Evolutionary conservation across 2,888 invertebrate genomes (phyloP).

Genomic region (Scrobipalpa atriplicella): DNA sequence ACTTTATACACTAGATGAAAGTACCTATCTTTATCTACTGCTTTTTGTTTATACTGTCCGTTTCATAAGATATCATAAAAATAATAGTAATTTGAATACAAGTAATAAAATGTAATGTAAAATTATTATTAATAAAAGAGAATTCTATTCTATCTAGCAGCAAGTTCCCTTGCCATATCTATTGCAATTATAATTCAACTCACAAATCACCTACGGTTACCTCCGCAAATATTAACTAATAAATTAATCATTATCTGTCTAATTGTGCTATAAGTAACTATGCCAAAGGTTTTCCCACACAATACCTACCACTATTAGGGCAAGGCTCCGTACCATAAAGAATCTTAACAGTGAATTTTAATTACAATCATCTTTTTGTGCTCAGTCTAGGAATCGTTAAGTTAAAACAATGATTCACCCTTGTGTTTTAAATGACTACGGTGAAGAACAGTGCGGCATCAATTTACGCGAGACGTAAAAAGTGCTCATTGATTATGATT

Average conservation of each 20-base stretch:
- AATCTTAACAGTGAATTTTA: slow-evolving; percentile 33
- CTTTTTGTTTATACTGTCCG: too few relatives aligned
- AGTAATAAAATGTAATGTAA: too few relatives aligned
- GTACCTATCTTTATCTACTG: too few relatives aligned
- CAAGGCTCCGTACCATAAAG: slow-evolving; percentile 37
- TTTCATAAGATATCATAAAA: too few relatives aligned
- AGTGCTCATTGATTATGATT: slow-evolving; percentile 27
- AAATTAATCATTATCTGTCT: slow-evolving; percentile 31
- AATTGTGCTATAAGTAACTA: slow-evolving; percentile 29
- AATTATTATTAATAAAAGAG: too few relatives aligned
- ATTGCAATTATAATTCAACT: not conserved
- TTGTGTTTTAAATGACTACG: slow-evolving; percentile 29
- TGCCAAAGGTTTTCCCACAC: slow-evolving; percentile 42
- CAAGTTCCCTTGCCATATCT: not conserved
- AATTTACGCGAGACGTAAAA: slow-evolving; percentile 26
- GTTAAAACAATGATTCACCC: slow-evolving; percentile 32
- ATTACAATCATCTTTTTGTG: slow-evolving; percentile 32
- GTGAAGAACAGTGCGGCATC: slow-evolving; percentile 28
- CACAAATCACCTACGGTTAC: slow-evolving; percentile 10
- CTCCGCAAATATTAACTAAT: slow-evolving; percentile 25
- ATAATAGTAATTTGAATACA: too few relatives aligned
- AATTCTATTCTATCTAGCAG: too few relatives aligned
- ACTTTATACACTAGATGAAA: too few relatives aligned
- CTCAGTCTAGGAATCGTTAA: slow-evolving; percentile 25
- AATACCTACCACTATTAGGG: slow-evolving; percentile 37